These are phyloP conservation scores for Clistopyga incitator DNA, from an alignment of 2,888 invertebrate genomes.

Conservation along the genomic window DNA sequence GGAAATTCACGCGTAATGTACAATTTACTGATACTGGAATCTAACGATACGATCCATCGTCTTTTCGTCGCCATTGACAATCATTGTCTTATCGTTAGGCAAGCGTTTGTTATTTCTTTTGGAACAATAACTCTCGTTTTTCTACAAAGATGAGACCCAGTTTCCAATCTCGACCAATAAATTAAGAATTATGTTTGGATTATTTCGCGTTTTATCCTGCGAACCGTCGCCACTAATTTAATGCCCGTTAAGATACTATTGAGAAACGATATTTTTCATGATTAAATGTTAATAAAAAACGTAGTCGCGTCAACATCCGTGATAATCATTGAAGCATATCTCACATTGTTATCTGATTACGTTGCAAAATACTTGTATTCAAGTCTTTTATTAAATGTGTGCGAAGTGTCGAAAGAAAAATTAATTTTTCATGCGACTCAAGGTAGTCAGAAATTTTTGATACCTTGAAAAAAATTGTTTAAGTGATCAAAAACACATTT, in stretches of 20 bases:
- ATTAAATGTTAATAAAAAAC: not conserved
- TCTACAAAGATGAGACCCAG: constrained; percentile 48
- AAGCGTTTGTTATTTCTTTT: constrained; percentile 57
- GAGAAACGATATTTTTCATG: constrained; percentile 17
- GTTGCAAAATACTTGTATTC: too few species aligned
- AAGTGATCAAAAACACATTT: too few species aligned
- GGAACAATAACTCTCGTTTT: constrained; percentile 33
- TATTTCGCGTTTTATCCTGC: constrained; percentile 32
- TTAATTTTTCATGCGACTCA: too few species aligned
- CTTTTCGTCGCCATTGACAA: not conserved
- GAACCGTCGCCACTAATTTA: constrained; percentile 29
- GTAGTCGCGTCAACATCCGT: too few species aligned
- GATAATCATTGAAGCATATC: too few species aligned
- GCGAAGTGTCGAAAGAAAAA: too few species aligned
- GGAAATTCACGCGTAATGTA: constrained; percentile 35
- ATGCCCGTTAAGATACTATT: constrained; percentile 48
- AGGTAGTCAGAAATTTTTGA: too few species aligned
- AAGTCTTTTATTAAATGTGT: too few species aligned
- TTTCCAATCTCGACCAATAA: constrained; percentile 42
- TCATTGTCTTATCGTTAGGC: constrained; percentile 42
- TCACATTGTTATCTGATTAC: too few species aligned
- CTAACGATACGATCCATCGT: constrained; percentile 50
- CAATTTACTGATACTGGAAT: constrained; percentile 55
- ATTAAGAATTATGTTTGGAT: constrained; percentile 29
- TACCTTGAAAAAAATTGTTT: too few species aligned